A percentile compares a stretch with the other conserved stretches of the same genome.
Evolutionary conservation across 2,797 vertebrate species (phyloP).

Genomic region (Microctenopoma stevenorrisi): DNA sequence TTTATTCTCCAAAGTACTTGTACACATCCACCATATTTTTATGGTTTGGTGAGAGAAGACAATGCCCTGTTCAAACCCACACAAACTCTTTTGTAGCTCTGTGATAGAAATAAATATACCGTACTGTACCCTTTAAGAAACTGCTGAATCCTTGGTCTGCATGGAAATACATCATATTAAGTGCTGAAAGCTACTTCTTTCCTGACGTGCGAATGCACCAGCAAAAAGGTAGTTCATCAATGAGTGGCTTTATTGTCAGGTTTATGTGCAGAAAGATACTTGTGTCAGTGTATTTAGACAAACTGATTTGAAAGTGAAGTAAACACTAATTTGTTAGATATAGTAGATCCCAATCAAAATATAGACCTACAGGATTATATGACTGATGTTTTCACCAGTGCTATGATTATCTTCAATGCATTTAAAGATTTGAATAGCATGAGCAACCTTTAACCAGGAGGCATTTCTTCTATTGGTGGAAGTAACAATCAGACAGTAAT

Average conservation of each 20-base stretch:
- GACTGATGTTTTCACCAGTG: conserved; percentile 8
- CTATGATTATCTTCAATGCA: conserved; percentile 18
- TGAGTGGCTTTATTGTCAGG: neutral
- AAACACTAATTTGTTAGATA: conserved; percentile 14
- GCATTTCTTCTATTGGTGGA: conserved; percentile 19
- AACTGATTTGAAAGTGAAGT: neutral
- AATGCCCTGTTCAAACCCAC: conserved; percentile 10
- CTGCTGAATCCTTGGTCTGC: neutral
- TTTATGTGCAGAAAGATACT: neutral
- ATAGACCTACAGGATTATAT: conserved; percentile 10
- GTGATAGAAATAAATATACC: conserved; percentile 7
- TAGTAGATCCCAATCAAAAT: conserved; percentile 3
- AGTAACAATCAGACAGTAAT: conserved; percentile 31
- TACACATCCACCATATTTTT: neutral
- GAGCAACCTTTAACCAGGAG: conserved; percentile 18
- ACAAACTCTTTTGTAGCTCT: neutral
- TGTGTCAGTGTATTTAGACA: neutral
- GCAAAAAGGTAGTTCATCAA: neutral
- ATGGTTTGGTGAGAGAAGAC: conserved; percentile 12
- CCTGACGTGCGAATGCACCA: neutral
- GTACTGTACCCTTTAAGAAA: neutral
- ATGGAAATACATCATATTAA: neutral
- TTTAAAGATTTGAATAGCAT: conserved; percentile 12
- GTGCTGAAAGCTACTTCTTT: neutral
- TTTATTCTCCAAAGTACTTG: neutral